phyloP scores from a whole-genome alignment of 2,113 vertebrate species.

The Jaculus jaculus region DNA sequence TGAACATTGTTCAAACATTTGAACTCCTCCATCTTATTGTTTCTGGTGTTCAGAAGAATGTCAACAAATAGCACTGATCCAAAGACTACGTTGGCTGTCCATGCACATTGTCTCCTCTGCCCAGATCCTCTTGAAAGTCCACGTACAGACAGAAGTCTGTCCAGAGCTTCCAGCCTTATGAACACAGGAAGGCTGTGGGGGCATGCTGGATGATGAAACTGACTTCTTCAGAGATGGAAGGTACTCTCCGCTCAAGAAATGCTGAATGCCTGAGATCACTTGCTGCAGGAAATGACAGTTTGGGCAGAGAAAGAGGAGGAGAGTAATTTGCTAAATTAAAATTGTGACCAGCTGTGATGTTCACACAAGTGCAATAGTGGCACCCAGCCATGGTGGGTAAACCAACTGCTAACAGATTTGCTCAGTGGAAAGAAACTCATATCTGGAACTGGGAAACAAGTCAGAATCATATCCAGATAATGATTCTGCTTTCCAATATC shows the following conservation, averaged over 20 bases:
- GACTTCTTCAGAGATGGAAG: neutral
- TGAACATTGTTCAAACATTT: slow-evolving; percentile 46
- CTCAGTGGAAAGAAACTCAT: no score
- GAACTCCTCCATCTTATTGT: neutral
- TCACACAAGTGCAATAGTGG: no score
- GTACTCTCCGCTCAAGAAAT: neutral
- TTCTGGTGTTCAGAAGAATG: neutral
- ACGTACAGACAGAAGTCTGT: neutral
- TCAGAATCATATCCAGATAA: no score
- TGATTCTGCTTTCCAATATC: no score
- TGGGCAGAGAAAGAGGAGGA: neutral
- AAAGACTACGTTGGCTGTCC: neutral
- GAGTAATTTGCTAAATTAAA: slow-evolving; percentile 22
- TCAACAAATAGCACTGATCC: neutral
- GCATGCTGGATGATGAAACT: neutral
- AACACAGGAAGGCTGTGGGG: neutral
- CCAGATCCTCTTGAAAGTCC: neutral
- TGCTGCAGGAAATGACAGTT: slow-evolving; percentile 9
- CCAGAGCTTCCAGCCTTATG: neutral
- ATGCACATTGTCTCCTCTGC: neutral
- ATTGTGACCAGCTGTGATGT: neutral
- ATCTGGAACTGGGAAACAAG: no score
- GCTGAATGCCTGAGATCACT: neutral
- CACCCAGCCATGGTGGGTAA: no score
- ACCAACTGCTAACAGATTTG: no score